These are phyloP conservation scores for Oscheius sp. DNA, from an alignment of 2,888 invertebrate species.

Conservation along the genomic window DNA sequence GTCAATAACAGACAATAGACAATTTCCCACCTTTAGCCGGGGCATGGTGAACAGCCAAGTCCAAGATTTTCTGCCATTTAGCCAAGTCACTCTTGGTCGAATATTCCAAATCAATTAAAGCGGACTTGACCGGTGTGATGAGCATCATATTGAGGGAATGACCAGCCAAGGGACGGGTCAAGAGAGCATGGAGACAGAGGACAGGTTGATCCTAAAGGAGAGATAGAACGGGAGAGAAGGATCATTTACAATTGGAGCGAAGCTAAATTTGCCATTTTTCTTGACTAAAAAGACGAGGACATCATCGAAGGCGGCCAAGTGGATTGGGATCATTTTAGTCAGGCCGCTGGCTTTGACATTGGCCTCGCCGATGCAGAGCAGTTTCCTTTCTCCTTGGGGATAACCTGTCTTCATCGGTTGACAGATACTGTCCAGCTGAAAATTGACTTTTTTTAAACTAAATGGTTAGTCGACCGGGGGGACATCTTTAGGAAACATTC, in stretches of 20 bases:
- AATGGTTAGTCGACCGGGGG: background rate
- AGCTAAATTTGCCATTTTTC: slow-evolving; percentile 32
- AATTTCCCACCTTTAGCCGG: slow-evolving; percentile 23
- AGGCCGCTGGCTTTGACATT: slow-evolving; percentile 1
- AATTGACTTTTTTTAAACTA: background rate
- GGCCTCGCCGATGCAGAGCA: slow-evolving; percentile 34
- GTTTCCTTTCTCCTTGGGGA: background rate
- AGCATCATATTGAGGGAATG: slow-evolving; percentile 48
- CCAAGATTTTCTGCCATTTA: slow-evolving; percentile 54
- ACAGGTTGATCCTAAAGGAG: slow-evolving; percentile 52
- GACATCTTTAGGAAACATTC: background rate
- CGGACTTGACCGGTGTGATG: slow-evolving; percentile 48
- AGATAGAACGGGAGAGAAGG: background rate
- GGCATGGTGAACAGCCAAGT: slow-evolving; percentile 41
- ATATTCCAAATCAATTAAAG: slow-evolving; percentile 54
- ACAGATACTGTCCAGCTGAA: slow-evolving; percentile 34
- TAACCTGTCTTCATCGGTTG: slow-evolving; percentile 2
- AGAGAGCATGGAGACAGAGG: slow-evolving; percentile 45
- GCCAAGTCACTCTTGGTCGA: slow-evolving; percentile 44
- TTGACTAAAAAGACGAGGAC: slow-evolving; percentile 50
- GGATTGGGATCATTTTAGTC: background rate
- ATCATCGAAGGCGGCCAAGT: slow-evolving; percentile 54
- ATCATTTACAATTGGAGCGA: slow-evolving; percentile 35
- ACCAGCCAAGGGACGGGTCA: slow-evolving; percentile 40
- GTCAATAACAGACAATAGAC: background rate